Base-by-base conservation (phyloP, 1,140 invertebrate genomes). In the Drosophila pandora region DNA sequence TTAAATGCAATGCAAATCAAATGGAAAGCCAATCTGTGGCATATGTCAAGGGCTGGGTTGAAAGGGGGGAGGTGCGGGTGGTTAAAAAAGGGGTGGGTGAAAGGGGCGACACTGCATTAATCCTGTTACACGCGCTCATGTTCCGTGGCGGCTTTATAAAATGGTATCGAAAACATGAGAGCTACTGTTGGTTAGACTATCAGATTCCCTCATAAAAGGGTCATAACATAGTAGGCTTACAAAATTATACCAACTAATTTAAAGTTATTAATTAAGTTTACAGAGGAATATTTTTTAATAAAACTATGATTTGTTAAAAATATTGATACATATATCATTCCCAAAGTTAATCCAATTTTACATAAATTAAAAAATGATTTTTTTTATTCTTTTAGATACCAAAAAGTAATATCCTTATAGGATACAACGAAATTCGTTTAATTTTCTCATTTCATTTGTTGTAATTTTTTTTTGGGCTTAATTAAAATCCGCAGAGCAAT, bases 1-100 rank as follows among this genome's bases (percentile, higher is more conserved):
- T 88, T 88, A 88, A 88, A 88, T 79, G 75, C 79, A 76, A 88
- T 88, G 83, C 83, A 88, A 88, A 88, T 88, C 83, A 88, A 83
- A 83, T 70, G 76, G 71, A 88, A 88, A 83, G 61, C 65, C 72
- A 68, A 65, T 74, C 72, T 55, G 69, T 70, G 67, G 83, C 83
- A 85, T 70, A 61, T 84, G 80, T 39, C 60, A 23, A n/a, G 57
- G 54, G 74, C 58, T 47, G 17, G 53, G n/a, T 4, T 2, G 12
- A 21, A 43, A 39, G 12, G 2, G 0, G 17, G 21, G 12, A 30
- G 54, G 54, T 12, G 12, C 17, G 23, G 34, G 34, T 25, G 12
- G 22, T 21, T 5, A 13, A 17, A 28, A 39, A 34, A 17, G 17
- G 17, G 39, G 13, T 41, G 41, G 22, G 39, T n/a, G 6, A 47